phyloP scores from a whole-genome alignment of 2,888 invertebrate genomes.

The Cephus sareptanus region DNA sequence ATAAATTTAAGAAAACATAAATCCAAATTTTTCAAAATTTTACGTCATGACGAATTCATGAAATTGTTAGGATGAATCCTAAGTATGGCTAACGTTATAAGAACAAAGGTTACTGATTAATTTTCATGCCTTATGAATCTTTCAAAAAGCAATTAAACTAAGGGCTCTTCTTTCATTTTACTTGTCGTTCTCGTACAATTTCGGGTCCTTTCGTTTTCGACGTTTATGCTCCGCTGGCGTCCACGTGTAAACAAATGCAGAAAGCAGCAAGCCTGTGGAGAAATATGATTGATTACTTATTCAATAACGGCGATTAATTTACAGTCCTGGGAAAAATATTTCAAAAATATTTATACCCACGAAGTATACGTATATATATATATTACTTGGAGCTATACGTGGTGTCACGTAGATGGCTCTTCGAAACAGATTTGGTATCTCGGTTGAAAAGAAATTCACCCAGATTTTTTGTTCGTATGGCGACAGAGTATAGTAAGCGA shows the following conservation, averaged over 20 bases:
- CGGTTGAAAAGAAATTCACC: slow-evolving; percentile 28
- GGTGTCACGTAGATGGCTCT: slow-evolving; percentile 9
- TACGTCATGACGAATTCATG: no score
- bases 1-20: no score
- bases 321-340: not conserved
- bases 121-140: not conserved
- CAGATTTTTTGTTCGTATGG: slow-evolving; percentile 34
- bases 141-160: not conserved
- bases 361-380: not conserved
- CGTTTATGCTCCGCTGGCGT: slow-evolving; percentile 11
- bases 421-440: slow-evolving; percentile 26
- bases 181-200: slow-evolving; percentile 36
- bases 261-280: not conserved
- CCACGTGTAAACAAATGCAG: slow-evolving; percentile 29
- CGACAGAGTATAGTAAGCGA: slow-evolving; percentile 32
- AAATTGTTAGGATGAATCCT: not conserved
- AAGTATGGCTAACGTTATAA: not conserved
- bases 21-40: no score
- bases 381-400: slow-evolving; percentile 29
- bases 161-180: slow-evolving; percentile 11
- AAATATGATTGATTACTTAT: not conserved
- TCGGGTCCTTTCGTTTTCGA: slow-evolving; percentile 34
- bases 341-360: not conserved
- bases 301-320: not conserved
- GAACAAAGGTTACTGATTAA: not conserved